A percentile compares a stretch with the other conserved stretches of the same genome.
phyloP scores from a whole-genome alignment of 2,888 invertebrate genomes.

The Xylophagus ater region DNA sequence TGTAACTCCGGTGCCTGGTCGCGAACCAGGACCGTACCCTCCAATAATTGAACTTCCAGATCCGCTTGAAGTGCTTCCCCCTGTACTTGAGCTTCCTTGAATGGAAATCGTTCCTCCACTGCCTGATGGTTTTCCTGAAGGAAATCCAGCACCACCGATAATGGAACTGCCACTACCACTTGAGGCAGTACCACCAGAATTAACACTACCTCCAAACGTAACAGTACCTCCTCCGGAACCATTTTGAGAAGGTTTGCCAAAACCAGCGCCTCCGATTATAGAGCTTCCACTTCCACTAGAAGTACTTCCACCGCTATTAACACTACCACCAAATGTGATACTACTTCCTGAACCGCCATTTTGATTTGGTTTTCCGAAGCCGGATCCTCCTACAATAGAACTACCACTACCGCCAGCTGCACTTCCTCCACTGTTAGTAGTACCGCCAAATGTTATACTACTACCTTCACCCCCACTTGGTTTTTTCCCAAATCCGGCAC shows the following conservation, averaged over 20 bases:
- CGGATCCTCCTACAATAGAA: constrained; percentile 24
- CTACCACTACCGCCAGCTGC: constrained; percentile 16
- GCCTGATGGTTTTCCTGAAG: too few species aligned
- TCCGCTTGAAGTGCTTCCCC: not conserved
- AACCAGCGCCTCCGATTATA: too few species aligned
- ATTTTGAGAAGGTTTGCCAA: too few species aligned
- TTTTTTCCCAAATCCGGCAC: not conserved
- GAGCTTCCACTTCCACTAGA: too few species aligned
- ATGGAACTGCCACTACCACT: too few species aligned
- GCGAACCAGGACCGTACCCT: not conserved
- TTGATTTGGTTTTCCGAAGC: constrained; percentile 9
- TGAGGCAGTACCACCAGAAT: not conserved
- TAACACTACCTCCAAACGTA: too few species aligned
- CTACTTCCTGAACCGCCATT: not conserved
- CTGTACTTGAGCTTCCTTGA: too few species aligned
- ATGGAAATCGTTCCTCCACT: too few species aligned
- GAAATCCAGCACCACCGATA: too few species aligned
- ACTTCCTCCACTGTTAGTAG: constrained; percentile 42
- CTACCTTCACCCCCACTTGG: constrained; percentile 4
- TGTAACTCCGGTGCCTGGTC: not conserved
- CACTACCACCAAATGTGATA: constrained; percentile 1
- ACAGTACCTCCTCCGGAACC: too few species aligned
- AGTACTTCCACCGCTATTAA: too few species aligned
- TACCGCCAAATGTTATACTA: constrained; percentile 38
- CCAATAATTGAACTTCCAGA: not conserved